A percentile compares a stretch with the other conserved stretches of the same genome.
phyloP scores from a whole-genome alignment of 2,113 vertebrate genomes.

The Craseonycteris thonglongyai region DNA sequence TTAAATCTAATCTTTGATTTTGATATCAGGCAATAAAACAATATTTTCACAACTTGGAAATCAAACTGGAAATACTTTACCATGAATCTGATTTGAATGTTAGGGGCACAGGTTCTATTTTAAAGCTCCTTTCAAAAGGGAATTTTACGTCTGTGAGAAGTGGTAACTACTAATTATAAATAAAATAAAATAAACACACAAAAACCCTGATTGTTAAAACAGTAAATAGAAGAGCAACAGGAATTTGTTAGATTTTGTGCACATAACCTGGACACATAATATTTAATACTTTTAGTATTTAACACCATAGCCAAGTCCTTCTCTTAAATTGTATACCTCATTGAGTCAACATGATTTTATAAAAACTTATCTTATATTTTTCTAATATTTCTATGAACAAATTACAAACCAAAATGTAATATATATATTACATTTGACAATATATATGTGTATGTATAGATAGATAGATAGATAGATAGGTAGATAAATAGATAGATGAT shows the following conservation, averaged over 20 bases:
- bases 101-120: not conserved
- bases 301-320: not conserved
- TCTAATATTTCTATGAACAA: not conserved
- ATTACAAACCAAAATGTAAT: not conserved
- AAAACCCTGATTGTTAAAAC: not conserved
- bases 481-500: too few relatives aligned
- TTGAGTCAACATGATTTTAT: not conserved
- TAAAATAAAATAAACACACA: too few relatives aligned
- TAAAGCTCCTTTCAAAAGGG: not conserved
- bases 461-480: too few relatives aligned
- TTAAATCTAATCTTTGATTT: not conserved
- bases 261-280: rapidly evolving
- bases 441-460: too few relatives aligned
- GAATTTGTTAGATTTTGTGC: not conserved
- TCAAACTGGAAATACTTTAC: not conserved
- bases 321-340: not conserved
- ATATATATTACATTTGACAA: too few relatives aligned
- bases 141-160: not conserved
- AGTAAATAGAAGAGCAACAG: not conserved
- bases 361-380: not conserved
- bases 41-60: not conserved
- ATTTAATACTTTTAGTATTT: not conserved
- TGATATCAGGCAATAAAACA: not conserved
- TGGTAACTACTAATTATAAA: not conserved
- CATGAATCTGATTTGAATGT: not conserved